phyloP scores from a whole-genome alignment of 2,113 vertebrate genomes.

The Rhinoderma darwinii region DNA sequence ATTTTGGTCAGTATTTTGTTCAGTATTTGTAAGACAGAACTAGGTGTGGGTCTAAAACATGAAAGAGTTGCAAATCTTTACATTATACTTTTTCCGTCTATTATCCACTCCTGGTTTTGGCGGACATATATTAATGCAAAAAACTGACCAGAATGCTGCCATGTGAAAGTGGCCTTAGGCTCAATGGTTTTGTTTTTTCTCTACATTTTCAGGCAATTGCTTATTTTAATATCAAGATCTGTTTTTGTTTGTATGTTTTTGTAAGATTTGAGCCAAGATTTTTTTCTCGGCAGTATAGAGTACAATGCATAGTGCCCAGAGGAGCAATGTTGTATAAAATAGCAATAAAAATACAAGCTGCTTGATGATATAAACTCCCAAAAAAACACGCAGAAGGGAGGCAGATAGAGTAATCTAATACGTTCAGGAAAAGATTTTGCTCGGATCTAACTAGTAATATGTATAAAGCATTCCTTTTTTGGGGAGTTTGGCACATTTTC shows the following conservation, averaged over 20 bases:
- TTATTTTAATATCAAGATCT: background rate
- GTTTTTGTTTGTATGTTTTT: background rate
- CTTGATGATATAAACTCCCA: background rate
- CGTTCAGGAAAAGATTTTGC: background rate
- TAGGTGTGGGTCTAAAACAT: too few relatives aligned
- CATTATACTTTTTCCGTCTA: too few relatives aligned
- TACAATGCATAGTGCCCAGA: background rate
- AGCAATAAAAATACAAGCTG: slow-evolving; percentile 17
- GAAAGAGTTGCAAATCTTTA: too few relatives aligned
- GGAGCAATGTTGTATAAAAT: background rate
- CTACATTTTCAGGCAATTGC: too few relatives aligned
- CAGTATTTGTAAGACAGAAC: too few relatives aligned
- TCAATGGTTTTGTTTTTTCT: too few relatives aligned
- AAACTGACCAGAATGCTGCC: too few relatives aligned
- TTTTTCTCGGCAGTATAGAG: background rate
- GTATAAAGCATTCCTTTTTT: background rate
- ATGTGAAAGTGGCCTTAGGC: too few relatives aligned
- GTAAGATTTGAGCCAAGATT: background rate
- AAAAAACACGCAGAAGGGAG: background rate
- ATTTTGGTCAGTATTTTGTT: too few relatives aligned
- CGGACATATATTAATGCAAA: too few relatives aligned
- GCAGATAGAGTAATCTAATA: background rate
- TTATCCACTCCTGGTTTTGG: too few relatives aligned
- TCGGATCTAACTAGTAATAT: background rate
- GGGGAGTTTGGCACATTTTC: background rate